These are phyloP conservation scores for Fragum sueziense DNA, from an alignment of 2,888 invertebrate species.

Conservation along the genomic window DNA sequence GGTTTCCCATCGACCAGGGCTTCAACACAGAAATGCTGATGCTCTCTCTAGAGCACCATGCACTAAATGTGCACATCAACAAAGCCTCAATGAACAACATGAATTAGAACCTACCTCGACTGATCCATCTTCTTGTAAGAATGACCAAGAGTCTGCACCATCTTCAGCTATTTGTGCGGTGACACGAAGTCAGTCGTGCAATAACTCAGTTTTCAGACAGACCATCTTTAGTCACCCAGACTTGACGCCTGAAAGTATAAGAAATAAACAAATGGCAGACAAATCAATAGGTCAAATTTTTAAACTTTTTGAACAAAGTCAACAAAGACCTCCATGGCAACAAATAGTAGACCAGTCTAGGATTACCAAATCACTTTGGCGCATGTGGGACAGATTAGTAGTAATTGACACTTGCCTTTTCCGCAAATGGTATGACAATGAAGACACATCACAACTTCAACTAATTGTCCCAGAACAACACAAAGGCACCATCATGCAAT, in stretches of 20 bases:
- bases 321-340: not conserved
- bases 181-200: too few species aligned
- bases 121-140: too few species aligned
- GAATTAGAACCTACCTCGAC: too few species aligned
- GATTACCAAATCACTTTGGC: not conserved
- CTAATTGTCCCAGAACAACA: slow-evolving; percentile 24
- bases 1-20: slow-evolving; percentile 19
- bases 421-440: too few species aligned
- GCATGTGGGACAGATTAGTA: not conserved
- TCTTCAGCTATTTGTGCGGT: too few species aligned
- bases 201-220: not conserved
- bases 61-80: slow-evolving; percentile 10
- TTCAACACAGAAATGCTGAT: too few species aligned
- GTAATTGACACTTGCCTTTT: too few species aligned
- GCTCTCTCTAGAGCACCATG: too few species aligned
- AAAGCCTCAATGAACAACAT: not conserved
- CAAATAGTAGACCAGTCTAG: not conserved
- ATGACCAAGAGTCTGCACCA: too few species aligned
- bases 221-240: not conserved
- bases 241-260: slow-evolving; percentile 1
- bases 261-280: not conserved
- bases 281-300: not conserved
- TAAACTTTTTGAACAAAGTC: not conserved
- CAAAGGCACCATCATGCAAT: not conserved
- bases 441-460: not conserved